Evolutionary conservation across 2,888 invertebrate species (phyloP).

Genomic region (Ochropleura plecta): DNA sequence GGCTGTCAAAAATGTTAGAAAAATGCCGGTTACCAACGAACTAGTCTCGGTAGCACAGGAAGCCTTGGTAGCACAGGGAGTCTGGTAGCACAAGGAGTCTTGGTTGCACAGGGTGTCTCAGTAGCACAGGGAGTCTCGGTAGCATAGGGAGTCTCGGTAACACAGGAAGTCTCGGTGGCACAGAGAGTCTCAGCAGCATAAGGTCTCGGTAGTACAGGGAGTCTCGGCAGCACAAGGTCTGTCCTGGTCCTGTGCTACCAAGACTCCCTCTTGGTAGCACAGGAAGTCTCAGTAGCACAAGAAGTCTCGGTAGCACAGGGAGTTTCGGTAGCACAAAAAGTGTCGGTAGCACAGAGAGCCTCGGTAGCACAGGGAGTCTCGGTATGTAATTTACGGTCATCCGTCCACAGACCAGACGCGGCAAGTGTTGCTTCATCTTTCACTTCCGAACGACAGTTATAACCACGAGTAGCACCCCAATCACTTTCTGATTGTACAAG

Average conservation of each 20-base stretch:
- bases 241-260: too few relatives aligned
- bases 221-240: too few relatives aligned
- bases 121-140: not conserved
- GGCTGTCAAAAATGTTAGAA: not conserved
- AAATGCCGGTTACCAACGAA: not conserved
- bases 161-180: not conserved
- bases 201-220: not conserved
- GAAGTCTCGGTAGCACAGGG: not conserved
- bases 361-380: not conserved
- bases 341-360: not conserved
- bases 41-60: too few relatives aligned
- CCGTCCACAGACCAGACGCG: not conserved
- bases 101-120: too few relatives aligned
- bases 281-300: not conserved
- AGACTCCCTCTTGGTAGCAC: not conserved
- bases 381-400: not conserved
- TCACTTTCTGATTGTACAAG: not conserved
- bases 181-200: not conserved
- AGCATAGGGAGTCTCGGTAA: not conserved
- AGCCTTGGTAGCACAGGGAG: not conserved
- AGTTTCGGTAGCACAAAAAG: not conserved
- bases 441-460: not conserved
- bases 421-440: not conserved
- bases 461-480: not conserved
- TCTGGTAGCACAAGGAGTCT: not conserved